These are phyloP conservation scores for Lordiphosa collinella DNA, from an alignment of 1,140 invertebrate species.

Conservation along the genomic window DNA sequence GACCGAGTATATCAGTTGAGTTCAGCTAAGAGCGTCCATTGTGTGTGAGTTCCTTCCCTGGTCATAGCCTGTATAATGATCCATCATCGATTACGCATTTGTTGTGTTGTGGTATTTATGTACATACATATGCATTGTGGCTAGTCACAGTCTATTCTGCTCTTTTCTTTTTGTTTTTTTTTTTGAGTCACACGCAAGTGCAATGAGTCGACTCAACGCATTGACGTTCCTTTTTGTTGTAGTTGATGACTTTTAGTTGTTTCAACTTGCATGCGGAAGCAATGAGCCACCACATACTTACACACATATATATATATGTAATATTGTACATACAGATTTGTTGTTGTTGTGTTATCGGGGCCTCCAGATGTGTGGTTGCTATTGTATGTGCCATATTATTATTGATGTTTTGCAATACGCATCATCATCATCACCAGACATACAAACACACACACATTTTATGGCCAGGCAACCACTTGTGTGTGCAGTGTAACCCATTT, in stretches of 20 bases:
- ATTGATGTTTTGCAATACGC: constrained; percentile 55
- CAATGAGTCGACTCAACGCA: not conserved
- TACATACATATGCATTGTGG: not conserved
- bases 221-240: constrained; percentile 17
- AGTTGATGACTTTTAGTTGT: constrained; percentile 53
- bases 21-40: too few relatives aligned
- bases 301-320: constrained; percentile 23
- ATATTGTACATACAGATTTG: constrained; percentile 13
- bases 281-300: constrained; percentile 25
- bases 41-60: too few relatives aligned
- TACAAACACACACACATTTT: constrained; percentile 6
- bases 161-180: constrained; percentile 15
- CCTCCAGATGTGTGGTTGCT: constrained; percentile 44
- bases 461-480: constrained; percentile 17
- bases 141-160: too few relatives aligned
- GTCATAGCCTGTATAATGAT: too few relatives aligned
- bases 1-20: too few relatives aligned
- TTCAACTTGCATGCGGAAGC: constrained; percentile 71
- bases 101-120: constrained; percentile 16
- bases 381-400: constrained; percentile 56
- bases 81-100: constrained; percentile 1
- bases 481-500: constrained; percentile 63
- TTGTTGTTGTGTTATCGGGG: constrained; percentile 50
- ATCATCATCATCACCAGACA: constrained; percentile 11
- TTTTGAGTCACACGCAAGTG: constrained; percentile 12